A percentile compares a stretch with the other conserved stretches of the same genome.
phyloP scores from a whole-genome alignment of 2,113 vertebrate species.

The Morone saxatilis region DNA sequence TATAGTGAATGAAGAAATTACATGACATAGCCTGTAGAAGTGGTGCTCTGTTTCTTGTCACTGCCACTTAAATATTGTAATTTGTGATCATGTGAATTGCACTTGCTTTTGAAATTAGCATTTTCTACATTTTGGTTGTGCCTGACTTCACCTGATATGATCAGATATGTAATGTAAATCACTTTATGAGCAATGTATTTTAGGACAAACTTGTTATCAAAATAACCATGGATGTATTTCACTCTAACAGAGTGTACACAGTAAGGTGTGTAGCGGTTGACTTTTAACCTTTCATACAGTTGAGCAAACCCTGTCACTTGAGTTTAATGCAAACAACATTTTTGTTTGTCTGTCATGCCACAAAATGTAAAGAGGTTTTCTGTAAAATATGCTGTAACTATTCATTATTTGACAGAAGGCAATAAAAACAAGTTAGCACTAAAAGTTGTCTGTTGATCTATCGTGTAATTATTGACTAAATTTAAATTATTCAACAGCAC shows the following conservation, averaged over 20 bases:
- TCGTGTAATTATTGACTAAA: neutral
- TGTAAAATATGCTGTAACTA: constrained; percentile 65
- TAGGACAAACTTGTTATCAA: constrained; percentile 10
- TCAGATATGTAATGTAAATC: constrained; percentile 20
- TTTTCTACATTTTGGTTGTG: constrained; percentile 10
- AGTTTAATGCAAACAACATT: neutral
- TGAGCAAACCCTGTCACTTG: neutral
- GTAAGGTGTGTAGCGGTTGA: constrained; percentile 13
- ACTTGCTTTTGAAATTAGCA: constrained; percentile 24
- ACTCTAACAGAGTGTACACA: constrained; percentile 19
- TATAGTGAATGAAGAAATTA: constrained; percentile 28
- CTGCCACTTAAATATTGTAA: constrained; percentile 16
- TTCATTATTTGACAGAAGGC: constrained; percentile 56
- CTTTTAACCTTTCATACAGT: constrained; percentile 24
- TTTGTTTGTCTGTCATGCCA: neutral
- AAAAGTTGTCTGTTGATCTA: neutral
- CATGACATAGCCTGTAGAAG: neutral
- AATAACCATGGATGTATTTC: constrained; percentile 10
- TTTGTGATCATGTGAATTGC: constrained; percentile 34
- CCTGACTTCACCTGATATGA: constrained; percentile 20
- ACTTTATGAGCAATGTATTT: constrained; percentile 20
- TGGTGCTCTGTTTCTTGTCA: constrained; percentile 20
- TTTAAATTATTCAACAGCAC: neutral
- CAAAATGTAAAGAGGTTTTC: constrained; percentile 22
- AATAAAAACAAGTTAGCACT: constrained; percentile 60